Percentiles rank a stretch among this genome's conserved stretches.
Evolutionary conservation across 2,797 vertebrate species (phyloP).

Genomic region (Pangasius krempfi): DNA sequence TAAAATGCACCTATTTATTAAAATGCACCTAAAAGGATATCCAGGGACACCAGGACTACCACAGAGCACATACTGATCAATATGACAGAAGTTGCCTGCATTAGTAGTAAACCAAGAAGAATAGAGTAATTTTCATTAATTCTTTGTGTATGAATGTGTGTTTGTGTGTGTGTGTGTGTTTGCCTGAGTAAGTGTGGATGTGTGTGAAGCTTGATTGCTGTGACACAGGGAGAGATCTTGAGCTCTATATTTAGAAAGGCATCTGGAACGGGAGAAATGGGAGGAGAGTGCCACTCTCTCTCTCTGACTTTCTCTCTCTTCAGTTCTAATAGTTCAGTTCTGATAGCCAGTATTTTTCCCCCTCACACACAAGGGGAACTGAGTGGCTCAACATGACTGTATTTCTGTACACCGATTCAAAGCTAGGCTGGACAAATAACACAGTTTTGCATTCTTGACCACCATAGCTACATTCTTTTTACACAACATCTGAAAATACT

Average conservation of each 20-base stretch:
- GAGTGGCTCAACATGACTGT: background rate
- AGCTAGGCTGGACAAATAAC: background rate
- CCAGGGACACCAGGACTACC: background rate
- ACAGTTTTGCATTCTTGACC: background rate
- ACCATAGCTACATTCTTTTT: too few species aligned
- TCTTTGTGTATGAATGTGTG: constrained; percentile 17
- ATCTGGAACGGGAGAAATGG: constrained; percentile 72
- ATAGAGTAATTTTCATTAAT: background rate
- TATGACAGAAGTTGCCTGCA: background rate
- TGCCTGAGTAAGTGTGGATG: constrained; percentile 3
- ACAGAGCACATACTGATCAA: background rate
- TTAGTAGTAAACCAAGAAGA: background rate
- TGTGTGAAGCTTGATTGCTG: constrained; percentile 36
- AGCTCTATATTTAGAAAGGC: constrained; percentile 80
- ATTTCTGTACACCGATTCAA: background rate
- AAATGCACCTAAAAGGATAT: constrained; percentile 13
- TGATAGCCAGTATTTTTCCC: background rate
- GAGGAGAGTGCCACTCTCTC: constrained; percentile 14
- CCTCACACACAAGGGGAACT: background rate
- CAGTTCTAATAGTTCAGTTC: background rate
- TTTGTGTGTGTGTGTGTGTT: background rate
- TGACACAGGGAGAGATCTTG: constrained; percentile 61
- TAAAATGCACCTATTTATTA: too few species aligned
- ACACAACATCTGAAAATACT: background rate
- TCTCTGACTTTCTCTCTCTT: background rate